phyloP scores from a whole-genome alignment of 2,888 invertebrate genomes.

The Onthophagus sagittarius region DNA sequence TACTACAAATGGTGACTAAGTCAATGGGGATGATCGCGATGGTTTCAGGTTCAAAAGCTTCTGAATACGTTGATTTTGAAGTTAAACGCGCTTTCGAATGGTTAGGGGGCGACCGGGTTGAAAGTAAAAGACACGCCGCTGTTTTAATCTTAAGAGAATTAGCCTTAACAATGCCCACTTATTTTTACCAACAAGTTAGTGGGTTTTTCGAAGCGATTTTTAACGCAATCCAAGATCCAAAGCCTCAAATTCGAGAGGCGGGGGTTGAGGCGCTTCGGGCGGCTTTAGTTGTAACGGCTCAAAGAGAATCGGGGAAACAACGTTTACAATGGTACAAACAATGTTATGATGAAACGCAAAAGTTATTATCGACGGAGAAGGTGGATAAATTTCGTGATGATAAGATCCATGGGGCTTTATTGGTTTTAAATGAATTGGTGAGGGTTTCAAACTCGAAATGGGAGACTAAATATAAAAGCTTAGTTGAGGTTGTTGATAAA shows the following conservation, averaged over 20 bases:
- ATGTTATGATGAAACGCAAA: conserved; percentile 86
- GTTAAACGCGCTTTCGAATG: conserved; percentile 95
- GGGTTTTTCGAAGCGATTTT: conserved; percentile 93
- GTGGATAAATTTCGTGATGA: conserved; percentile 84
- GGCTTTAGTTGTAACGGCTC: conserved; percentile 90
- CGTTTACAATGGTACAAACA: conserved; percentile 89
- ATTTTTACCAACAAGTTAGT: conserved; percentile 93
- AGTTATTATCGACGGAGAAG: conserved; percentile 65
- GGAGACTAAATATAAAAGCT: conserved; percentile 74
- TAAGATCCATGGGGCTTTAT: conserved; percentile 85
- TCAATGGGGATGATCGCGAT: conserved; percentile 91
- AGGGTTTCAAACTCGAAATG: conserved; percentile 85
- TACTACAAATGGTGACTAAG: conserved; percentile 94
- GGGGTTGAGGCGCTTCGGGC: conserved; percentile 93
- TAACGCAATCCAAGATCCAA: conserved; percentile 86
- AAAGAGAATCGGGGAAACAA: conserved; percentile 92
- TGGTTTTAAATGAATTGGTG: conserved; percentile 90
- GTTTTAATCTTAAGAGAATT: conserved; percentile 89
- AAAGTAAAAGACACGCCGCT: conserved; percentile 88
- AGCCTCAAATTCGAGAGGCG: conserved; percentile 85
- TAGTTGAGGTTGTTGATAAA: conserved; percentile 54
- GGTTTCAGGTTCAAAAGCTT: conserved; percentile 88
- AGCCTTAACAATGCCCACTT: conserved; percentile 93
- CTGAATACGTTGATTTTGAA: conserved; percentile 97
- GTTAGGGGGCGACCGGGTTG: conserved; percentile 86